Evolutionary conservation across 2,888 invertebrate genomes (phyloP).

Genomic region (Limenitis camilla): DNA sequence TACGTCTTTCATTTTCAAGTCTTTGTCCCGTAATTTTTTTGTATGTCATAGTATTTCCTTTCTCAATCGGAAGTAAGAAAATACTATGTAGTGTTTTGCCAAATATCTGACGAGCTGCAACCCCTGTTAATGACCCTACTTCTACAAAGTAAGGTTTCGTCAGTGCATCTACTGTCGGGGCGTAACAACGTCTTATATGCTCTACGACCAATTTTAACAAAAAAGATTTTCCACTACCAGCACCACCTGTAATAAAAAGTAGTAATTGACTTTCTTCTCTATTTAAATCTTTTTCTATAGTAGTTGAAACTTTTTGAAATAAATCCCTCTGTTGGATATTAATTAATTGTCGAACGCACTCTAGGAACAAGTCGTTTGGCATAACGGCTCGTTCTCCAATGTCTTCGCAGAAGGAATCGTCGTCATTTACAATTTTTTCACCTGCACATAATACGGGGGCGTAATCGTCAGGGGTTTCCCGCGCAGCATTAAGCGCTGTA

Average conservation of each 20-base stretch:
- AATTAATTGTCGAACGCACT: conserved; percentile 19
- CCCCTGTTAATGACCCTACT: conserved; percentile 26
- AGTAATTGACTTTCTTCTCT: conserved; percentile 21
- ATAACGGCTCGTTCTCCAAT: conserved; percentile 9
- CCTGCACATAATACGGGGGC: conserved; percentile 12
- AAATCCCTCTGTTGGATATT: conserved; percentile 25
- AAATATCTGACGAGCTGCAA: conserved; percentile 24
- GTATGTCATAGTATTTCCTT: conserved; percentile 23
- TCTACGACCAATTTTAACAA: conserved; percentile 31
- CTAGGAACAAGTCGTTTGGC: conserved; percentile 23
- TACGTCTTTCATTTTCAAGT: conserved; percentile 27
- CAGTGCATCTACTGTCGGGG: conserved; percentile 21
- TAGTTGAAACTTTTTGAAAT: conserved; percentile 21
- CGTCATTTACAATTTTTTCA: conserved; percentile 17
- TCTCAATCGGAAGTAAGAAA: conserved; percentile 31
- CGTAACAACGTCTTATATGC: conserved; percentile 28
- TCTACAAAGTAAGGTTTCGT: conserved; percentile 26
- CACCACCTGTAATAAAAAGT: conserved; percentile 34
- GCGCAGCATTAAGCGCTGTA: conserved; percentile 20
- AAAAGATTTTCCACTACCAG: conserved; percentile 30
- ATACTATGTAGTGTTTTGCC: conserved; percentile 25
- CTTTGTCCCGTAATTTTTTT: too few species aligned
- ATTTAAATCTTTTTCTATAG: too few species aligned
- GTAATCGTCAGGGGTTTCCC: conserved; percentile 11
- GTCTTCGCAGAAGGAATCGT: conserved; percentile 21